Evolutionary conservation across 2,888 invertebrate species (phyloP).

Genomic region (Colostygia pectinataria): DNA sequence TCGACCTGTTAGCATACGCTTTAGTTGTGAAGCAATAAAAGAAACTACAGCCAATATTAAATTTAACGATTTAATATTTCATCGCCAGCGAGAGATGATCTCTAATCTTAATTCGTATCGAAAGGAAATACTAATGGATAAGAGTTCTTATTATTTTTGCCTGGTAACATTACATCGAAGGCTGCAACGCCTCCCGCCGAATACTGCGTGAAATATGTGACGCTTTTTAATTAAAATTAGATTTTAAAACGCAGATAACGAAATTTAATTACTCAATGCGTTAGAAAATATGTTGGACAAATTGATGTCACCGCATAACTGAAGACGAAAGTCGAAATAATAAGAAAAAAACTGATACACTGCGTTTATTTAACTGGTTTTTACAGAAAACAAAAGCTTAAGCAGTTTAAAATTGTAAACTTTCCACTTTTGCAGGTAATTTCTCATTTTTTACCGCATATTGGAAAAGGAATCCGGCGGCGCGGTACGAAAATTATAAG

Average conservation of each 20-base stretch:
- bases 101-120: constrained; percentile 40
- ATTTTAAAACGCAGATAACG: constrained; percentile 72
- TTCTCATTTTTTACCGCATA: constrained; percentile 60
- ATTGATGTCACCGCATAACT: constrained; percentile 13
- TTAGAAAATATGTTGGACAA: constrained; percentile 50
- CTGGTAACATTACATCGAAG: constrained; percentile 52
- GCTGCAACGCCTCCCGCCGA: constrained; percentile 77
- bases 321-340: constrained; percentile 3
- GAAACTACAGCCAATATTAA: constrained; percentile 79
- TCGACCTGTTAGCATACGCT: constrained; percentile 69
- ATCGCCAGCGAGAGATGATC: constrained; percentile 60
- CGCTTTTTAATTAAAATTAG: constrained; percentile 81
- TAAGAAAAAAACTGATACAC: constrained; percentile 1
- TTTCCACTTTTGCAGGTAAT: constrained; percentile 28
- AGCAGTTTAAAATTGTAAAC: constrained; percentile 35
- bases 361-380: not conserved
- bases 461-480: constrained; percentile 59
- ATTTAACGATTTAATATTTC: constrained; percentile 80
- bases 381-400: constrained; percentile 5
- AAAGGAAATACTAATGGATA: constrained; percentile 41
- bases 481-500: constrained; percentile 73
- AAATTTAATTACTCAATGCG: constrained; percentile 69
- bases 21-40: constrained; percentile 78
- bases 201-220: constrained; percentile 80
- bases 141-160: constrained; percentile 56